Base-by-base conservation (phyloP, 2,113 vertebrate genomes). In the Catharus minimus region DNA sequence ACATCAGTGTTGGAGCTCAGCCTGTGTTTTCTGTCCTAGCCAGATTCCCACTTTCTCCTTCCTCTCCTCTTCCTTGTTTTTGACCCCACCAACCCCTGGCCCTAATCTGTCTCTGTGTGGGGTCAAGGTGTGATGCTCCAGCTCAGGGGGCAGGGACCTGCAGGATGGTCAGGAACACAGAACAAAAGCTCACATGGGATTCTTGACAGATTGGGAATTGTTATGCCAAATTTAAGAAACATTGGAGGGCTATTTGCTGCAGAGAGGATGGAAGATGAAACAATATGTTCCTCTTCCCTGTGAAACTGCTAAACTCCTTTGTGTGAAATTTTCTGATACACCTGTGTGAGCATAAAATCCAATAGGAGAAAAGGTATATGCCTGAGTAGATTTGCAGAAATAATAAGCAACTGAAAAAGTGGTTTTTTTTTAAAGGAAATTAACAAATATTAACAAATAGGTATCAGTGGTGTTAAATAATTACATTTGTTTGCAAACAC, bases 11-110 rank as follows among this genome's bases (percentile, higher is more conserved):
- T 73, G 64, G 67, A 88, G 18, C 36, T 33, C 28, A 84, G n/a
- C 2, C 13, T 61, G 5, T 64, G 13, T 41, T 74, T 86, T 33
- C 47, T 22, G 9, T n/a, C 13, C 16, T 38, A 43, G 23, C 0
- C n/a, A 57, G 6, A 18, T 82, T 91, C 32, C 8, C 13, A 18
- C 5, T 62, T 71, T 62, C 14, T 47, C 23, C 28, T 49, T 82
- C 66, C 11, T 72, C n/a, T 62, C 13, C 28, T 26, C 20, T 43
- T 85, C 21, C 13, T 7, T 55, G 8, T 5, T 20, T 55, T 27
- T 82, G 27, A 75, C 13, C 12, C 73, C 22, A 14, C 2, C 6
- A 52, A 0, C 2, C 60, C 23, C 11, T 0, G 0, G 11, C 55
- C 11, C 22, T 39, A 15, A 19, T 60, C 53, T 77, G 5, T 56